Evolutionary conservation across 2,797 vertebrate species (phyloP).

Genomic region (Apogon talboti): DNA sequence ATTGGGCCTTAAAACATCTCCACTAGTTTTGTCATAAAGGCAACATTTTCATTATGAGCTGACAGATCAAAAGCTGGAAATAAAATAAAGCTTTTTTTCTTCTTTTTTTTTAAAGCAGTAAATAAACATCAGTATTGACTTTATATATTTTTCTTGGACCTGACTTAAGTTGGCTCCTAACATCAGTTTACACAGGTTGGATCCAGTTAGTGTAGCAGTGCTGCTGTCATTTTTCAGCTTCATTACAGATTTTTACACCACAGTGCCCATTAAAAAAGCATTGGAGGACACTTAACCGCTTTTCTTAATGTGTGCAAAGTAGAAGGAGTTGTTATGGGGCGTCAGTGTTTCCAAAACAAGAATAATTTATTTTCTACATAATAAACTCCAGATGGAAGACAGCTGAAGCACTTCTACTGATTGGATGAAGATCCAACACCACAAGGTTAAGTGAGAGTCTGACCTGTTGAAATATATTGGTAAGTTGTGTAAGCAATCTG

Average conservation of each 20-base stretch:
- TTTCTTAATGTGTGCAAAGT: constrained; percentile 2
- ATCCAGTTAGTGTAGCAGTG: constrained; percentile 22
- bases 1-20: constrained; percentile 46
- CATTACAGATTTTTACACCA: constrained; percentile 2
- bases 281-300: constrained; percentile 7
- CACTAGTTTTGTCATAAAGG: constrained; percentile 14
- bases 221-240: constrained; percentile 23
- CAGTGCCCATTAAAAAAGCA: not conserved
- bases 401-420: too few relatives aligned
- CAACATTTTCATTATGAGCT: constrained; percentile 16
- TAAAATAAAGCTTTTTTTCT: too few relatives aligned
- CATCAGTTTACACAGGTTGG: not conserved
- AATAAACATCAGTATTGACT: constrained; percentile 11
- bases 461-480: too few relatives aligned
- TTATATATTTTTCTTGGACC: constrained; percentile 3
- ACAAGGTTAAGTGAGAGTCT: too few relatives aligned
- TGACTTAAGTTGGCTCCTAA: constrained; percentile 20
- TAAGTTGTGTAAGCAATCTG: too few relatives aligned
- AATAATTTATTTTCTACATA: not conserved
- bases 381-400: too few relatives aligned
- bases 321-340: not conserved
- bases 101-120: too few relatives aligned
- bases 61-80: constrained; percentile 7
- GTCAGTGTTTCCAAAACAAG: constrained; percentile 6
- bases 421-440: too few relatives aligned